These are phyloP conservation scores for Sympetrum striolatum DNA, from an alignment of 2,888 invertebrate species.

Conservation along the genomic window DNA sequence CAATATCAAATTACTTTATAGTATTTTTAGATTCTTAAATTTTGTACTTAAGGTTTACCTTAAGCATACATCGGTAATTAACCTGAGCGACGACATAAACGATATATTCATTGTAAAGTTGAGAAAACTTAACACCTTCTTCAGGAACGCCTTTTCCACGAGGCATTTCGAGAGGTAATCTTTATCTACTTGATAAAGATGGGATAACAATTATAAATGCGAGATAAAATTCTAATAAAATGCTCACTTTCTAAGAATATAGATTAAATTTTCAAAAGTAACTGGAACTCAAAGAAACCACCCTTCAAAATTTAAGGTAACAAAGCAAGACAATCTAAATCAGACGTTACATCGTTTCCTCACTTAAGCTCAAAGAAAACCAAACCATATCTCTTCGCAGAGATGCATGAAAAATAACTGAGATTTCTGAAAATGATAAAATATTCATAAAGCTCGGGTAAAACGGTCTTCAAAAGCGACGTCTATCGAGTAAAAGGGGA, in stretches of 20 bases:
- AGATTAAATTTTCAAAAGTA: no score
- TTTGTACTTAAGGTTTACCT: conserved; percentile 85
- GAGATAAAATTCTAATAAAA: no score
- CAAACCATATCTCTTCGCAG: background rate
- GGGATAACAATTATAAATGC: no score
- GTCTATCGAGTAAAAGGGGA: background rate
- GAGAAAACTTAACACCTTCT: no score
- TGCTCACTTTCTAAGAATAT: no score
- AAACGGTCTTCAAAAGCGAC: background rate
- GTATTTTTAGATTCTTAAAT: conserved; percentile 55
- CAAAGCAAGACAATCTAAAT: background rate
- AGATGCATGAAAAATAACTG: conserved; percentile 15
- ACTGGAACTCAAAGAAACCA: background rate
- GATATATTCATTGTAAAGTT: no score
- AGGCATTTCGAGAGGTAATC: no score
- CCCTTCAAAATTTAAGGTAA: background rate
- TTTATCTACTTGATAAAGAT: no score
- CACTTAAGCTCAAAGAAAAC: background rate
- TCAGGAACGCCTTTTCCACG: no score
- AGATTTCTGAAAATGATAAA: conserved; percentile 16
- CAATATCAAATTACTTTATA: no score
- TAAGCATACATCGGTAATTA: conserved; percentile 85
- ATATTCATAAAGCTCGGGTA: background rate
- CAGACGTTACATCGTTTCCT: background rate
- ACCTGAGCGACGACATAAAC: conserved; percentile 97